Conservation (phyloP, 1,140 invertebrate species). For the Drosophila sp. region DNA sequence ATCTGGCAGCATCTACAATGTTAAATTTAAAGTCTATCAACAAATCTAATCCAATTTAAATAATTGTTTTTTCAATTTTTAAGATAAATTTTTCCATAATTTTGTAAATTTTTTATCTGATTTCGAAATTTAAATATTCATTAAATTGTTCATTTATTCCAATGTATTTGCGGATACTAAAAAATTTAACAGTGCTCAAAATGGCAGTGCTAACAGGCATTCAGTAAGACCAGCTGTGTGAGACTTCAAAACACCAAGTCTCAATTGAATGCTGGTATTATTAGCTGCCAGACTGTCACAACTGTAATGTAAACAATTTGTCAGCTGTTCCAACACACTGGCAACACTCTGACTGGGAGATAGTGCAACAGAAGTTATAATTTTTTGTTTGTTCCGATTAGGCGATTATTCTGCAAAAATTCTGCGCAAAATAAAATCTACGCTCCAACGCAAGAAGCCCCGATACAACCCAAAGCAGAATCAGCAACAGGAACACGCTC, state of each 20-base stretch:
- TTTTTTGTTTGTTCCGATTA: conserved; percentile 24
- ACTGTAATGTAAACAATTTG: conserved; percentile 18
- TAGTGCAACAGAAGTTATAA: conserved; percentile 7
- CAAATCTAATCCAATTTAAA: too few relatives aligned
- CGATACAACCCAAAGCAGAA: conserved; percentile 45
- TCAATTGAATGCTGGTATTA: conserved; percentile 3
- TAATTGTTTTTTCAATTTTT: too few relatives aligned
- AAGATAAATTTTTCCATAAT: too few relatives aligned
- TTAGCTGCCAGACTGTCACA: neutral
- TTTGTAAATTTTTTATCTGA: too few relatives aligned
- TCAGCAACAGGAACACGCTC: conserved; percentile 40
- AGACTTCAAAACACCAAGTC: neutral
- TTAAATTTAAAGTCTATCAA: too few relatives aligned
- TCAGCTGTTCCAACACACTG: conserved; percentile 28
- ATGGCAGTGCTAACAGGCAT: conserved; percentile 14
- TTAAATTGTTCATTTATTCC: too few relatives aligned
- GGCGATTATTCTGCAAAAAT: conserved; percentile 68
- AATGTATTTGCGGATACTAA: too few relatives aligned
- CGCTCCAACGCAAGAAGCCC: conserved; percentile 66
- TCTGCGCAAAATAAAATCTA: conserved; percentile 76
- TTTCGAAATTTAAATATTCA: too few relatives aligned
- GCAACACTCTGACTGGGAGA: conserved; percentile 18
- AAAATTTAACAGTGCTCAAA: too few relatives aligned
- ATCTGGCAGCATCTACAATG: too few relatives aligned
- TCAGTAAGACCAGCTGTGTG: neutral